Evolutionary conservation across 2,797 vertebrate genomes (phyloP).

Genomic region (Anguilla pacifica): DNA sequence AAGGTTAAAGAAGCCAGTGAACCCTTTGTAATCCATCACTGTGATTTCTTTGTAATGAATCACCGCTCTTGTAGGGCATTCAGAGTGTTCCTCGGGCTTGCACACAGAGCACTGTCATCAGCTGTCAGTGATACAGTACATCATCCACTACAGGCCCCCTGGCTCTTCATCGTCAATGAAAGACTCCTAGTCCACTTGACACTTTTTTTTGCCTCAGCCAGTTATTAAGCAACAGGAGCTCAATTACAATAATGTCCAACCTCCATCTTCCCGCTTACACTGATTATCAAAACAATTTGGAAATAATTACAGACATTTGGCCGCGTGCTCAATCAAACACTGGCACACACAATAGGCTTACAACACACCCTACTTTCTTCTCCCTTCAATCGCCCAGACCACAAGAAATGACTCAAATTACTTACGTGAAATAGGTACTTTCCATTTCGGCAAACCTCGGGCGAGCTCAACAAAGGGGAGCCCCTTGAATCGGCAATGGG

Average conservation of each 20-base stretch:
- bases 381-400: constrained; percentile 65
- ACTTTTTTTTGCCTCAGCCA: not conserved
- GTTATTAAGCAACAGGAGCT: constrained; percentile 2
- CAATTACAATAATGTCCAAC: constrained; percentile 8
- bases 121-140: constrained; percentile 22
- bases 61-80: constrained; percentile 55
- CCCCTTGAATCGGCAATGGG: not conserved
- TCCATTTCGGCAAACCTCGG: constrained; percentile 66
- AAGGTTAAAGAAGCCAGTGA: constrained; percentile 37
- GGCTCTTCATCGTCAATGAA: not conserved
- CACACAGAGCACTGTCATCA: constrained; percentile 61
- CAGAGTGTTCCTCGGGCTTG: constrained; percentile 44
- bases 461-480: constrained; percentile 5
- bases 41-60: constrained; percentile 58
- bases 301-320: constrained; percentile 72
- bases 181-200: not conserved
- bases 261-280: constrained; percentile 43
- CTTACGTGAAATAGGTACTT: constrained; percentile 78
- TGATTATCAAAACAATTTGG: constrained; percentile 68
- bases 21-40: constrained; percentile 57
- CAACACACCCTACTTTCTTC: constrained; percentile 53
- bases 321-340: constrained; percentile 69
- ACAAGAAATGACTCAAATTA: constrained; percentile 69
- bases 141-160: not conserved
- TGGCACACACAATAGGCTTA: constrained; percentile 58